Conservation (phyloP, 1,140 invertebrate genomes). For the Brachionus manjavacas region DNA sequence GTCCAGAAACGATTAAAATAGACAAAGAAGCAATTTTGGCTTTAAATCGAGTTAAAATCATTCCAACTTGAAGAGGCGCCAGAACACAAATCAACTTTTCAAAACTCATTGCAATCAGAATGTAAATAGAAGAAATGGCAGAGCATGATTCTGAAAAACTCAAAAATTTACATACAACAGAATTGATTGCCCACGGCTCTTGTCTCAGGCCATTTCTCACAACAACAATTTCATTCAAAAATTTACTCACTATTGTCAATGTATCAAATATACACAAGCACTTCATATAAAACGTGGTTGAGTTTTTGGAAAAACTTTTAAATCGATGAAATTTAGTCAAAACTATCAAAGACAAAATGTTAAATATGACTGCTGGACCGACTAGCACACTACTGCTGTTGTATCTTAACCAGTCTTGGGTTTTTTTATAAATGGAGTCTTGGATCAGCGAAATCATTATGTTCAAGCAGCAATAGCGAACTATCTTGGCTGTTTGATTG, state of each 20-base stretch:
- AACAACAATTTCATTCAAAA: conserved; percentile 32
- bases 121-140: conserved; percentile 29
- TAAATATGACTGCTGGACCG: conserved; percentile 28
- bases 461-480: conserved; percentile 26
- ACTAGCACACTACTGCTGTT: conserved; percentile 25
- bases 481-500: conserved; percentile 4
- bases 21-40: not conserved
- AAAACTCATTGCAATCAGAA: conserved; percentile 30
- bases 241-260: conserved; percentile 15
- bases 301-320: not conserved
- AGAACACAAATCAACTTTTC: conserved; percentile 36
- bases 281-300: conserved; percentile 37
- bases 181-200: not conserved
- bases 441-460: not conserved
- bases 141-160: conserved; percentile 9
- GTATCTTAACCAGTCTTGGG: conserved; percentile 33
- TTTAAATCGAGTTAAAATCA: conserved; percentile 22
- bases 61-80: not conserved
- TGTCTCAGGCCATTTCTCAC: conserved; percentile 9
- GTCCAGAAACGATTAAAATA: not conserved
- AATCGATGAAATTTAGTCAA: not conserved
- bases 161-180: conserved; percentile 34
- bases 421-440: conserved; percentile 37
- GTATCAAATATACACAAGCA: conserved; percentile 36
- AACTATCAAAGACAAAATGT: conserved; percentile 27